phyloP scores from a whole-genome alignment of 2,113 vertebrate species.

The Orcinus orca region DNA sequence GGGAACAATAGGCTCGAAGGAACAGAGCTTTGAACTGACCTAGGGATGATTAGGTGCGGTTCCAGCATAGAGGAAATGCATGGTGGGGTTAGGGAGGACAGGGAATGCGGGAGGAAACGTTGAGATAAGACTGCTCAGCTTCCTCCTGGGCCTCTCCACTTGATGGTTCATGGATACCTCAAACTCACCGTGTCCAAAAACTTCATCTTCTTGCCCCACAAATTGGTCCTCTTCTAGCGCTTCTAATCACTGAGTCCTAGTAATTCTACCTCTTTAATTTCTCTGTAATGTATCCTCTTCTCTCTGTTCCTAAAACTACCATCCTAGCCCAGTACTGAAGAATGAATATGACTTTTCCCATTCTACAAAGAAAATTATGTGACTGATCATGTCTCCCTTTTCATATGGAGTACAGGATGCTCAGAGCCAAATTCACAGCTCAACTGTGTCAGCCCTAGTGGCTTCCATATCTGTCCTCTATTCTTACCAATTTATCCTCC shows the following conservation, averaged over 20 bases:
- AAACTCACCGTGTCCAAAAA: background rate
- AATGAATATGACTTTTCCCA: background rate
- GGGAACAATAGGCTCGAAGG: background rate
- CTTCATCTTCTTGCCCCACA: background rate
- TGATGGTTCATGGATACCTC: background rate
- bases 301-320: background rate
- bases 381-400: background rate
- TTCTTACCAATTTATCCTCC: background rate
- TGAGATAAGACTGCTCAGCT: background rate
- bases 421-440: background rate
- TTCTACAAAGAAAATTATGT: background rate
- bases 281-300: constrained; percentile 4
- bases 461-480: background rate
- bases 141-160: background rate
- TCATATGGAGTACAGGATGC: background rate
- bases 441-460: background rate
- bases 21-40: background rate
- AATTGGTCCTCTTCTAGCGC: background rate
- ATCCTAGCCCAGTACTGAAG: background rate
- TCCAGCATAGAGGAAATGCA: background rate
- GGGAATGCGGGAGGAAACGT: background rate
- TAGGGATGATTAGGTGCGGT: background rate
- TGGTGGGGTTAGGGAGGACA: background rate
- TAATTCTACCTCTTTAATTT: background rate
- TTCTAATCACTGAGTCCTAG: background rate